Conservation (phyloP, 2,888 invertebrate species). For the Troglohyphantes excavatus region DNA sequence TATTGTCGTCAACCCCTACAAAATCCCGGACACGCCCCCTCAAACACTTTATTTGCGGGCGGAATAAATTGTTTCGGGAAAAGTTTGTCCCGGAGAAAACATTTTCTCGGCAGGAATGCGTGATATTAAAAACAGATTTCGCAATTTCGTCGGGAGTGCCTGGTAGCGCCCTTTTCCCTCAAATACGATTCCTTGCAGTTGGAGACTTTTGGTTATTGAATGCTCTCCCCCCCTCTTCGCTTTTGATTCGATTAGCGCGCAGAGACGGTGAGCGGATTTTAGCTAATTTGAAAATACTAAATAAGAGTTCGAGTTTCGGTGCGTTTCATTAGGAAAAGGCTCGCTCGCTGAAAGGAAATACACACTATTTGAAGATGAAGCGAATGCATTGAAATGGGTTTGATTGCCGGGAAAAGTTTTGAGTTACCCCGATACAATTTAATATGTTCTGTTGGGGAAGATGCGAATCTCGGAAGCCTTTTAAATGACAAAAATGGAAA, state of each 20-base stretch:
- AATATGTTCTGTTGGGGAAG: neutral
- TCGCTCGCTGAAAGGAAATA: conserved; percentile 18
- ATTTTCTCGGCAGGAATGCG: conserved; percentile 71
- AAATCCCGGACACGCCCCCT: conserved; percentile 67
- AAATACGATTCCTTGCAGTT: conserved; percentile 3
- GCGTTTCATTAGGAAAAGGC: conserved; percentile 26
- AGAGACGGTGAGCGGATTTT: conserved; percentile 48
- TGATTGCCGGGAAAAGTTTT: conserved; percentile 1
- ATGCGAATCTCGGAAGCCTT: neutral
- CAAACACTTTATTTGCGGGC: conserved; percentile 52
- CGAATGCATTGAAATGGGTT: neutral
- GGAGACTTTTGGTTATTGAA: conserved; percentile 62
- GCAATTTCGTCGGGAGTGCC: conserved; percentile 42
- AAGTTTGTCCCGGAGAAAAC: conserved; percentile 70
- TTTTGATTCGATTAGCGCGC: conserved; percentile 71
- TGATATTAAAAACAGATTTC: conserved; percentile 78
- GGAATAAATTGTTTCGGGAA: conserved; percentile 77
- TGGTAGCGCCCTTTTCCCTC: no score
- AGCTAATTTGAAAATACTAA: conserved; percentile 67
- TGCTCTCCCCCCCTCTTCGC: neutral
- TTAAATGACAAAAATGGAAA: neutral
- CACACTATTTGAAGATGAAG: neutral
- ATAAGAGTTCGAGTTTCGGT: conserved; percentile 25
- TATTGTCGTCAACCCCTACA: conserved; percentile 22
- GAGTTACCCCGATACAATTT: neutral